A percentile compares a stretch with the other conserved stretches of the same genome.
Evolutionary conservation across 2,888 invertebrate genomes (phyloP).

Genomic region (Acleris laterana): DNA sequence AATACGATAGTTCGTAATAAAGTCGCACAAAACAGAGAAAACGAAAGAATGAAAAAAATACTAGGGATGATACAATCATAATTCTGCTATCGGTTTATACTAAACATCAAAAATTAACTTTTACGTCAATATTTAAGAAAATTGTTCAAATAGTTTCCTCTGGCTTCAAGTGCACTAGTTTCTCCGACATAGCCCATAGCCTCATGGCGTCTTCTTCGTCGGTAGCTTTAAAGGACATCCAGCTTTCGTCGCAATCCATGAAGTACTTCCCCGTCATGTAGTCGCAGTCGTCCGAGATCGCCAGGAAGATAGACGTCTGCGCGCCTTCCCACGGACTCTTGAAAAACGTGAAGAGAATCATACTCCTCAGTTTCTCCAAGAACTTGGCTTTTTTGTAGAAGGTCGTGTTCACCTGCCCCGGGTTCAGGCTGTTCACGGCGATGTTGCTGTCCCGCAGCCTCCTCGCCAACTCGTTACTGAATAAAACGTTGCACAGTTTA

Average conservation of each 20-base stretch:
- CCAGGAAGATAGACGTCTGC: conserved; percentile 90
- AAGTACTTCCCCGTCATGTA: conserved; percentile 90
- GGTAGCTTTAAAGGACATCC: conserved; percentile 84
- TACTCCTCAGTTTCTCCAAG: conserved; percentile 80
- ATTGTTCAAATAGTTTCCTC: conserved; percentile 54
- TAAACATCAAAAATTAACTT: not conserved
- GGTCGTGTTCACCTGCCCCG: conserved; percentile 92
- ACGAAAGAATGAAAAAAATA: not conserved
- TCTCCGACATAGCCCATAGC: conserved; percentile 88
- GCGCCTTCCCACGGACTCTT: conserved; percentile 91
- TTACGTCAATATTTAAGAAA: not conserved
- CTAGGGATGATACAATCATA: too few species aligned
- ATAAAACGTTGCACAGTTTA: conserved; percentile 77
- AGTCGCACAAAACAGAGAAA: too few species aligned
- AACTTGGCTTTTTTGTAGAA: conserved; percentile 87
- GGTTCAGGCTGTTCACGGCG: conserved; percentile 92
- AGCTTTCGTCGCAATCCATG: conserved; percentile 88
- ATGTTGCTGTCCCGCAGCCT: conserved; percentile 82
- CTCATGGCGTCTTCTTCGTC: conserved; percentile 88
- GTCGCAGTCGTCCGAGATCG: conserved; percentile 90
- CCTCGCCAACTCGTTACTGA: conserved; percentile 74
- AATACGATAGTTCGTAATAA: too few species aligned
- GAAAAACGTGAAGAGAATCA: conserved; percentile 88
- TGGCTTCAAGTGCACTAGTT: conserved; percentile 62
- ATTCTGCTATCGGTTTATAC: not conserved